Base-by-base conservation (phyloP, 2,888 invertebrate genomes). In the Gastrophysa polygoni region DNA sequence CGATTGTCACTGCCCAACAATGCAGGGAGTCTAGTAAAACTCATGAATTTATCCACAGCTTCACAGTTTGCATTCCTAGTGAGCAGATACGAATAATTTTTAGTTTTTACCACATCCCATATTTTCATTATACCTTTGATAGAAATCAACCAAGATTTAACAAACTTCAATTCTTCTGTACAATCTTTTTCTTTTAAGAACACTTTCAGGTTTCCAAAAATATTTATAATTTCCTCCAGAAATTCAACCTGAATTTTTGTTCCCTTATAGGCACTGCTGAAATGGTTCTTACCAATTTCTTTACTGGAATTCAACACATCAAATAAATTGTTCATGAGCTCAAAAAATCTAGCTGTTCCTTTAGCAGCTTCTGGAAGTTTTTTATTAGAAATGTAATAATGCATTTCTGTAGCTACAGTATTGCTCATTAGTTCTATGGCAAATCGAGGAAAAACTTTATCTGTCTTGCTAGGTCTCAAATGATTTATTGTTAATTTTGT, bases 341-440 rank as follows among this genome's bases (percentile, higher is more conserved):
- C 51, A 1, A 61, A 34, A 21, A 17, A 61, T n/a, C 52, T 52
- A 11, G 61, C 61, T 21, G 61, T 61, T 4, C 57, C 61, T 20
- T 21, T 14, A 0, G 57, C 61, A 10, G 20, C 29, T 10, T 38
- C 14, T 11, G 61, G 48, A 16, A 61, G 14, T 28, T 52, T 52
- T 6, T 57, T 57, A 47, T 14, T 20, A 2, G 20, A 14, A 16
- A 61, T 48, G 8, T 57, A 38, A n/a, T 20, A 10, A 16, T 32
- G 28, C 51, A 61, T 57, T 44, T 57, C 61, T 4, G 43, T 52
- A 16, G 61, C 51, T 11, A 61, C 61, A 43, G 51, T 51, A 24
- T 61, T 38, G 52, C 61, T 61, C 10, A 61, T 8, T 1, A 51
- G 21, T 32, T 61, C 61, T 51, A 61, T 61, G 2, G 61, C 48